Conservation (phyloP, 2,113 vertebrate genomes). For the Oncorhynchus masou region DNA sequence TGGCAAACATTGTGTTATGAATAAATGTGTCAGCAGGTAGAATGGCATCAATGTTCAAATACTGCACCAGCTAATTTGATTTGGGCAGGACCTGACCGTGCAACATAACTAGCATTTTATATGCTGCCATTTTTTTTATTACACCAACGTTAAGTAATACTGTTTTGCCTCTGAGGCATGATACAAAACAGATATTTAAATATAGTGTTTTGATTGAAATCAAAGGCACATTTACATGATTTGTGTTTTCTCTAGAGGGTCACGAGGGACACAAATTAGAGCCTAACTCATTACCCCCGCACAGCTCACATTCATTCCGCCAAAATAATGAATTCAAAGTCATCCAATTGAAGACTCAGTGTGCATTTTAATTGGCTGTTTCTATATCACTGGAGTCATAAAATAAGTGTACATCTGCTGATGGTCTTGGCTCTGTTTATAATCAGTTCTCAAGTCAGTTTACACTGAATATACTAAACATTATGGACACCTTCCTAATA, state of each 20-base stretch:
- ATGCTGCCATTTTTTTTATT: background rate
- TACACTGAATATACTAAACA: background rate
- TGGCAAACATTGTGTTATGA: background rate
- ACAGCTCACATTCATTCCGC: conserved; percentile 20
- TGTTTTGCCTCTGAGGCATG: background rate
- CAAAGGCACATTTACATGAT: conserved; percentile 15
- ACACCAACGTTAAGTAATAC: background rate
- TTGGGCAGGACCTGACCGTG: background rate
- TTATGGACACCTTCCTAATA: background rate
- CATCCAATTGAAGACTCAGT: conserved; percentile 14
- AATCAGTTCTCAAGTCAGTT: background rate
- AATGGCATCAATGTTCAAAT: background rate
- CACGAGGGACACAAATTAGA: conserved; percentile 38
- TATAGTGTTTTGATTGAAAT: background rate
- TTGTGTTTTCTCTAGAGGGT: conserved; percentile 22
- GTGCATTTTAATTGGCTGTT: conserved; percentile 58
- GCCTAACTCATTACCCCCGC: conserved; percentile 29
- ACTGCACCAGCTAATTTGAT: too few relatives aligned
- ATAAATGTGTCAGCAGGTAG: background rate
- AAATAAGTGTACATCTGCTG: conserved; percentile 17
- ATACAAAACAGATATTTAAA: background rate
- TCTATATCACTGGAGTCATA: conserved; percentile 17
- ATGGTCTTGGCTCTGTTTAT: conserved; percentile 12
- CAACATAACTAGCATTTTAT: too few relatives aligned
- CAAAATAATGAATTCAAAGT: conserved; percentile 51